Evolutionary conservation across 2,113 vertebrate species (phyloP).

Genomic region (Centropristis striata): DNA sequence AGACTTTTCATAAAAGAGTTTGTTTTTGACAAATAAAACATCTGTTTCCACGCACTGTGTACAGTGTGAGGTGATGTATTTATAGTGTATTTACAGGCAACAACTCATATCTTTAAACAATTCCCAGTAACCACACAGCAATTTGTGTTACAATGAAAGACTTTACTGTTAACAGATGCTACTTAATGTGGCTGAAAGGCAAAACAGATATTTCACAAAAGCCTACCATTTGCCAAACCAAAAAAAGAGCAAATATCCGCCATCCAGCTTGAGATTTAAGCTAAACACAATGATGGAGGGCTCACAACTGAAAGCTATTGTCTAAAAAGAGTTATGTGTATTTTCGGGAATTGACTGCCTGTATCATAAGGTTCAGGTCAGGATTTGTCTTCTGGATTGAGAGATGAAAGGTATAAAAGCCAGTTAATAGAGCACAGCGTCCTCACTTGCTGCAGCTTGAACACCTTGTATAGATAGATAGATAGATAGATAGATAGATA

Average conservation of each 20-base stretch:
- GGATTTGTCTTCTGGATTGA: conserved; percentile 2
- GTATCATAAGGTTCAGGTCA: background rate
- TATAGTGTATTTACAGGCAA: background rate
- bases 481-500: too few relatives aligned
- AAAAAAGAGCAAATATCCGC: background rate
- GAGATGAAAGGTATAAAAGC: background rate
- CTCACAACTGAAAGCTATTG: background rate
- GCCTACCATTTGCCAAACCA: background rate
- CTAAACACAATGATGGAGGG: background rate
- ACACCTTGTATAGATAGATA: too few relatives aligned
- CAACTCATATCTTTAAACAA: background rate
- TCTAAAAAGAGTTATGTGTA: background rate
- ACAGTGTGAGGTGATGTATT: background rate
- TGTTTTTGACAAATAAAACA: background rate
- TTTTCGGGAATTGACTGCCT: background rate
- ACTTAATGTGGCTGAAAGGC: background rate
- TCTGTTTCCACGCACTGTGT: background rate
- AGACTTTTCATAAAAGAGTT: background rate
- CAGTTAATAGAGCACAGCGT: background rate
- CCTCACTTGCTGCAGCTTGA: background rate
- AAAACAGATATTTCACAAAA: background rate
- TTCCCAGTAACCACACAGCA: background rate
- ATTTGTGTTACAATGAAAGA: conserved; percentile 7
- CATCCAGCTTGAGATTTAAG: background rate
- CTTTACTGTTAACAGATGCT: background rate